phyloP scores from a whole-genome alignment of 2,888 invertebrate species.

The Meganola albula region DNA sequence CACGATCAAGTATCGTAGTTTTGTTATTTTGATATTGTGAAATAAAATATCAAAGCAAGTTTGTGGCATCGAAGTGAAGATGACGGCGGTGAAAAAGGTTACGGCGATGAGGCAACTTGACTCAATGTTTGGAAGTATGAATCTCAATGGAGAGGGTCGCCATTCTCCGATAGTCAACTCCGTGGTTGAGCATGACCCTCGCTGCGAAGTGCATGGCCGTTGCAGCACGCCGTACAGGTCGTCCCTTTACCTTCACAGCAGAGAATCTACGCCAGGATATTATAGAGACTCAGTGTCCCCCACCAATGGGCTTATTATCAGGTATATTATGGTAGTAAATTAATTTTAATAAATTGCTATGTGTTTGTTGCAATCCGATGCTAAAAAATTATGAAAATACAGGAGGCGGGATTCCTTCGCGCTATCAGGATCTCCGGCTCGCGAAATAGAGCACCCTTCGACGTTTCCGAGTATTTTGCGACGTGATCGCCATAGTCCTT shows the following conservation, averaged over 20 bases:
- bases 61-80: conserved; percentile 35
- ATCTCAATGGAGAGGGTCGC: conserved; percentile 72
- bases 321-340: conserved; percentile 35
- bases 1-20: conserved; percentile 35
- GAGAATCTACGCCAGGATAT: conserved; percentile 76
- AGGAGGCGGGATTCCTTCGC: conserved; percentile 80
- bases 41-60: conserved; percentile 33
- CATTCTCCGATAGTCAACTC: conserved; percentile 67
- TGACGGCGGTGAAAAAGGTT: conserved; percentile 79
- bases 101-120: conserved; percentile 84
- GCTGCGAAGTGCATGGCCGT: conserved; percentile 85
- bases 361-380: conserved; percentile 13
- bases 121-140: conserved; percentile 83
- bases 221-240: conserved; percentile 65
- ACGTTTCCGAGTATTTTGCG: conserved; percentile 83
- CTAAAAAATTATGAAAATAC: conserved; percentile 38
- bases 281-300: conserved; percentile 75
- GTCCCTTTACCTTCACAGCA: conserved; percentile 64
- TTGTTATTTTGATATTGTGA: conserved; percentile 38
- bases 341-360: background rate
- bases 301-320: conserved; percentile 66
- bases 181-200: conserved; percentile 77
- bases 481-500: conserved; percentile 74
- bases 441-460: conserved; percentile 83
- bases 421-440: conserved; percentile 74